Evolutionary conservation across 2,113 vertebrate genomes (phyloP).

Genomic region (Scartelaos histophorus): DNA sequence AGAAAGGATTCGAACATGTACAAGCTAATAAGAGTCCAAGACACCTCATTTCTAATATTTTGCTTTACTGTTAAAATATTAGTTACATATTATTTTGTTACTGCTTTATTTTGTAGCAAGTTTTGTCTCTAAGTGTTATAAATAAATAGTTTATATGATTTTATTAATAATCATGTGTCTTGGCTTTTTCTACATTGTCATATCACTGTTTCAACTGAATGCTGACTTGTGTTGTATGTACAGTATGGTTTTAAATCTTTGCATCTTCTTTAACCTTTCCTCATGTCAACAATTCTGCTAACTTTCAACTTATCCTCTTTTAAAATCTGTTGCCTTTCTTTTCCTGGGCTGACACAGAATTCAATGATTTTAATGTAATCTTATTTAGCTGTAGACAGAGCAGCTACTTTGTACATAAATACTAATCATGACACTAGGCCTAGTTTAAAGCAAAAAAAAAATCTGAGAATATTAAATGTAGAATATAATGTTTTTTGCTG

Average conservation of each 20-base stretch:
- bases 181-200: constrained; percentile 4
- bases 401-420: not conserved
- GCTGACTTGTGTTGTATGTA: not conserved
- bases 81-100: not conserved
- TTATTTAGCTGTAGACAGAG: not conserved
- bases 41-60: constrained; percentile 23
- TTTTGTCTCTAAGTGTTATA: not conserved
- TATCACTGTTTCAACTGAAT: not conserved
- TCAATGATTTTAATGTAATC: not conserved
- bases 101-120: constrained; percentile 1
- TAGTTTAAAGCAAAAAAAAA: not conserved
- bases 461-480: not conserved
- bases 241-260: not conserved
- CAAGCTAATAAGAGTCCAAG: constrained; percentile 17
- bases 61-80: not conserved
- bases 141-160: not conserved
- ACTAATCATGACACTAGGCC: not conserved
- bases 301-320: not conserved
- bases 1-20: constrained; percentile 14
- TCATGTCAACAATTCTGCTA: not conserved
- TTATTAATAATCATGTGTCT: not conserved
- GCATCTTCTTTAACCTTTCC: not conserved
- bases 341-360: not conserved
- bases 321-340: not conserved
- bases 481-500: constrained; percentile 3